phyloP scores from a whole-genome alignment of 2,113 vertebrate genomes.

The Opisthocomus hoazin region DNA sequence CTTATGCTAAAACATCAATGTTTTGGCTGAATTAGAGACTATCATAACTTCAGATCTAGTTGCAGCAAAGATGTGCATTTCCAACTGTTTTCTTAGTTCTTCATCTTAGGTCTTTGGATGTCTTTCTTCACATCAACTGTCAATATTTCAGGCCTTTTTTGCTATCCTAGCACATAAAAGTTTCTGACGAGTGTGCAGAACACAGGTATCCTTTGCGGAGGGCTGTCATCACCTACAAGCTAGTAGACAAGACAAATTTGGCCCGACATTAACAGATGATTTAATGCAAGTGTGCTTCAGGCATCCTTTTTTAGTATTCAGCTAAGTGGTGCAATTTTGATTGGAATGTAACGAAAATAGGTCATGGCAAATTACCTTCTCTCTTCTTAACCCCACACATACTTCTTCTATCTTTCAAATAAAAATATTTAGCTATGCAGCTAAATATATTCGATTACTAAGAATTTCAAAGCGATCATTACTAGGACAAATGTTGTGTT shows the following conservation, averaged over 20 bases:
- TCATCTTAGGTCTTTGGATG: background rate
- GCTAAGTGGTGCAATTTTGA: conserved; percentile 36
- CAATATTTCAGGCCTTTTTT: background rate
- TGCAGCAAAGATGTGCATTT: background rate
- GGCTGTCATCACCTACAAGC: background rate
- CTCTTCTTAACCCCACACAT: background rate
- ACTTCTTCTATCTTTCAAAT: background rate
- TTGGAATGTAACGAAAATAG: conserved; percentile 52
- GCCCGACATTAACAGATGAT: background rate
- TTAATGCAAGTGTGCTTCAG: conserved; percentile 10
- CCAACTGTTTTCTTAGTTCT: background rate
- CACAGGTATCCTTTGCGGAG: background rate
- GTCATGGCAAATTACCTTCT: conserved; percentile 37
- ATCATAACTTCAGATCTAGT: background rate
- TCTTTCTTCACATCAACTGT: background rate
- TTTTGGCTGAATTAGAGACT: background rate
- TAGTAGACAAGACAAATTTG: background rate
- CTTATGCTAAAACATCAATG: background rate
- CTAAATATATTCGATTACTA: background rate
- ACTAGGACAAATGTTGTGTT: background rate
- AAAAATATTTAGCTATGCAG: conserved; percentile 19
- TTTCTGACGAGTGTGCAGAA: background rate
- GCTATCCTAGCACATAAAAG: background rate
- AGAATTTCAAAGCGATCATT: background rate
- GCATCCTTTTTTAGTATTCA: conserved; percentile 5